Percentiles rank a stretch among this genome's conserved stretches.
These are phyloP conservation scores for Labeo rohita DNA, from an alignment of 2,113 vertebrate genomes.

Conservation along the genomic window DNA sequence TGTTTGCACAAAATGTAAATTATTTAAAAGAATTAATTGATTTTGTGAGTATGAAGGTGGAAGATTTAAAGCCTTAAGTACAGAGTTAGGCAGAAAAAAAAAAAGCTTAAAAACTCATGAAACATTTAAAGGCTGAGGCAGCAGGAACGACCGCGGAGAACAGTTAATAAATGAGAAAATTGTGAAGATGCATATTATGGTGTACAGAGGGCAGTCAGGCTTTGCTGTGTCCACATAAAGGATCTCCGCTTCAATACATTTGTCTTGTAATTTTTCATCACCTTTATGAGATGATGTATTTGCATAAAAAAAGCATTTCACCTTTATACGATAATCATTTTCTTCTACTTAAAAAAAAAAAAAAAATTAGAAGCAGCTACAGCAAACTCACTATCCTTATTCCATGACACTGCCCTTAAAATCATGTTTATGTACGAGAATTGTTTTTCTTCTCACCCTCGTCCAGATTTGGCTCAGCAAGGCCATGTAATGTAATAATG, in stretches of 20 bases:
- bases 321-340: background rate
- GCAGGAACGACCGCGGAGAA: conserved; percentile 66
- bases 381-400: background rate
- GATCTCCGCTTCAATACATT: background rate
- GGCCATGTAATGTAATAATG: conserved; percentile 6
- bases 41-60: conserved; percentile 77
- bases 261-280: background rate
- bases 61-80: conserved; percentile 74
- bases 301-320: conserved; percentile 2
- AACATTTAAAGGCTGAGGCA: conserved; percentile 76
- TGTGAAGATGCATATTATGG: conserved; percentile 64
- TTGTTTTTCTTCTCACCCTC: conserved; percentile 16
- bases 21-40: conserved; percentile 83
- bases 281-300: conserved; percentile 28
- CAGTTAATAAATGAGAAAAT: conserved; percentile 73
- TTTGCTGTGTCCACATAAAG: conserved; percentile 37
- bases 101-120: conserved; percentile 78
- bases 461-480: background rate
- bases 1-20: conserved; percentile 77
- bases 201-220: conserved; percentile 59
- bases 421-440: conserved; percentile 2
- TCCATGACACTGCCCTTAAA: background rate
- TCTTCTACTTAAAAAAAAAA: conserved; percentile 8
- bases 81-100: conserved; percentile 69
- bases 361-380: background rate